Percentiles rank a stretch among this genome's conserved stretches.
These are phyloP conservation scores for Acanthosepion lycidas DNA, from an alignment of 2,888 invertebrate species.

Conservation along the genomic window DNA sequence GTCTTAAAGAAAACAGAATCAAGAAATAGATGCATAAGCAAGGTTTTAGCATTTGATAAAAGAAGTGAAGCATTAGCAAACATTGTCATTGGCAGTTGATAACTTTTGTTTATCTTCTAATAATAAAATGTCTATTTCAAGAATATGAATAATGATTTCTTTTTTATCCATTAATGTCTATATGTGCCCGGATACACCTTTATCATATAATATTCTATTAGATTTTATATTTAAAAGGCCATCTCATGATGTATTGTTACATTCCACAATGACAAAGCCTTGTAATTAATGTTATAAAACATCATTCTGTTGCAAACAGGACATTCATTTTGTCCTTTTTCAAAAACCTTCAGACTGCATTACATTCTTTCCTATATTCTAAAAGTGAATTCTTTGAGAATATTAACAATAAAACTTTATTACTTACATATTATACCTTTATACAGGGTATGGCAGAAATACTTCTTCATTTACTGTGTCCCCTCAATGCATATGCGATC, in stretches of 20 bases:
- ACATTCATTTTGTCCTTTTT: background rate
- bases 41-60: background rate
- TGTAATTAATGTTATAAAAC: background rate
- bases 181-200: background rate
- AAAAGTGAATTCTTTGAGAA: background rate
- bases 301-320: background rate
- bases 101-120: background rate
- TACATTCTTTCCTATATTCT: background rate
- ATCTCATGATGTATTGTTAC: background rate
- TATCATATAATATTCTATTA: background rate
- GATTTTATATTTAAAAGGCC: background rate
- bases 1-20: background rate
- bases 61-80: background rate
- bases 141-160: background rate
- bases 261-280: background rate
- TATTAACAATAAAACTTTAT: no score
- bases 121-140: slow-evolving; percentile 9
- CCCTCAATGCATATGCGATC: no score
- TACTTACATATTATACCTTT: no score
- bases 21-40: background rate
- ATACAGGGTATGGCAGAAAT: no score
- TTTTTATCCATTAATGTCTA: background rate
- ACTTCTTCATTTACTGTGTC: no score
- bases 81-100: background rate
- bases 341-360: background rate